Evolutionary conservation across 1,140 invertebrate genomes (phyloP), one percentile per base, ranked within the genome.

Genomic region (Venturia canescens): DNA sequence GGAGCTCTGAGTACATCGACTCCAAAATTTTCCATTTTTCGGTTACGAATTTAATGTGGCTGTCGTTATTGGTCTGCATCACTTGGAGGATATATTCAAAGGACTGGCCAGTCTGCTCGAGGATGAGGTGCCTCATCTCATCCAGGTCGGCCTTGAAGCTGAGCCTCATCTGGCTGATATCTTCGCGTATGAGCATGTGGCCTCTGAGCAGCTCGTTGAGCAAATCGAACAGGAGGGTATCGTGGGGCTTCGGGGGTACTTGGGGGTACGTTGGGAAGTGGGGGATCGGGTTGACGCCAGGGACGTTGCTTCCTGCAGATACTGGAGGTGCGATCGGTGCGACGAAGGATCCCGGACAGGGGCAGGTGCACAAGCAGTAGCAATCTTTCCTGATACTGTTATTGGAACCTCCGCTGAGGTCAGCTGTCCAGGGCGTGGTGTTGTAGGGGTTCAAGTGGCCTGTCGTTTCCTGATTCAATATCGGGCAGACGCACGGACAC

Each of bases 401-500:
- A 34, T 2, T 53, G 18, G 18, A 7, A n/a, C 0, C 1, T 18
- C 3, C 7, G n/a, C n/a, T 4, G 48, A 15, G 48, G 48, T 53
- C 15, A 15, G 34, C 9, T 3, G 9, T 34, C 34, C 34, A 34
- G 3, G 9, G 3, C 34, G 34, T 4, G 9, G 34, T 34, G 9
- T 34, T 34, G 9, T 4, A 3, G 3, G 9, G 9, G 13, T 9
- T 44, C 13, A 11, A 44, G 13, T 11, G 7, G 3, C 1, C 13
- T 1, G 7, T 4, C 1, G 3, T 18, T 31, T 29, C 29, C 29
- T 11, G 27, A 16, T 29, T 15, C 13, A 69, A 4, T 16, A 15
- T 48, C 18, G 82, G 82, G 76, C 82, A 83, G 7, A 21, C 31
- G 44, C 79, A 80, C 15, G 23, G 50, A 34, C 82, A 83, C 11